Base-by-base conservation (phyloP, 1,140 invertebrate species). In the Drosophila nikananu region DNA sequence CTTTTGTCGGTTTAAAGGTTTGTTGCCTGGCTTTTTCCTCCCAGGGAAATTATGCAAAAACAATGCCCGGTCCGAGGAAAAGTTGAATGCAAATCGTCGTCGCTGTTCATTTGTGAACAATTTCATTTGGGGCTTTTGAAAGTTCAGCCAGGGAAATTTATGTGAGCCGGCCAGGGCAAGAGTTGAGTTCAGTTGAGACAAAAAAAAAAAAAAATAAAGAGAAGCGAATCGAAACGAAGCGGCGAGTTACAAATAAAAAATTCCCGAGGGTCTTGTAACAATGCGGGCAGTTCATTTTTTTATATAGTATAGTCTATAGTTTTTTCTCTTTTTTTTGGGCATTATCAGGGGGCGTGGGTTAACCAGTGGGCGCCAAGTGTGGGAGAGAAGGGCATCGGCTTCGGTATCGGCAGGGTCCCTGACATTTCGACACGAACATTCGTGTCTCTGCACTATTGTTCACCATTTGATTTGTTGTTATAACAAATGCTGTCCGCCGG, bases 1-100 rank as follows among this genome's bases (percentile, higher is more conserved):
- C 42, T 54, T 57, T 63, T 76, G 23, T 41, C 35, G 54, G 54
- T 57, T 57, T 57, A 57, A 60, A 64, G 55, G 42, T 52, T 76
- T 64, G 49, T 51, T 52, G 27, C 27, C 27, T 54, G 6, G 54
- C 54, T 57, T 57, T 72, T 65, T 76, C 74, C 78, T 77, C 81
- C 61, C 76, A 78, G 86, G 79, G 73, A 81, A 79, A 83, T 90
- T 87, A 87, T 87, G 84, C 84, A 86, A 89, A 89, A 74, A 74
- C 71, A 74, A 74, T 74, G 71, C 25, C 32, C 32, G 41, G 71
- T 71, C 64, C 67, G 49, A 74, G 35, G 68, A 74, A 73, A 74
- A 61, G 71, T 52, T 51, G 77, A 77, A 86, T 86, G 77, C 83
- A 82, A 86, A 86, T 86, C 64, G 70, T 52, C 51, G 51, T 52